A percentile compares a stretch with the other conserved stretches of the same genome.
Conservation (phyloP, 1,140 invertebrate species). For the Hycleus cichorii region DNA sequence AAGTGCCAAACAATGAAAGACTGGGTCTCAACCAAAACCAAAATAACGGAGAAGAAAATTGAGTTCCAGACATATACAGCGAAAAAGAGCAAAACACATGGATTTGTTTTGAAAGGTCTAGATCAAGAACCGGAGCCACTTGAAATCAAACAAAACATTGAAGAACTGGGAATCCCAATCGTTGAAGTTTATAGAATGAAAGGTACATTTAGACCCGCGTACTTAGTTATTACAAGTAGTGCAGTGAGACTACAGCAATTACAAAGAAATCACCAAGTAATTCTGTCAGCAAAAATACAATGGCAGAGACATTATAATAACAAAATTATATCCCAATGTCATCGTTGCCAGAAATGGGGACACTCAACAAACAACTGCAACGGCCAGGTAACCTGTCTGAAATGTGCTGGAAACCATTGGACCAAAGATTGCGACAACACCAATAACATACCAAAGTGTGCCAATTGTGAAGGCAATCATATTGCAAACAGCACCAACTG, state of each 20-base stretch:
- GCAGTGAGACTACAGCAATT: no score
- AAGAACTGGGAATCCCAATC: neutral
- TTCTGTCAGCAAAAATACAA: no score
- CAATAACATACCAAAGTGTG: neutral
- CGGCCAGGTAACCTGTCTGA: slow-evolving; percentile 17
- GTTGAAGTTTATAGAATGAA: slow-evolving; percentile 1
- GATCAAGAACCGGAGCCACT: neutral
- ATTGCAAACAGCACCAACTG: neutral
- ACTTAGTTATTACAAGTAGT: no score
- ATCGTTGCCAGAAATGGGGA: slow-evolving; percentile 28
- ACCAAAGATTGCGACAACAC: neutral
- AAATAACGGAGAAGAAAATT: no score
- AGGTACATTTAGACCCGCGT: neutral
- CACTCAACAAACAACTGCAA: slow-evolving; percentile 24
- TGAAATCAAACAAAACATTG: neutral
- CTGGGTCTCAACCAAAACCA: no score
- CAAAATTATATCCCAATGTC: slow-evolving; percentile 23
- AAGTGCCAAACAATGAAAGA: no score
- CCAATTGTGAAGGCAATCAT: neutral
- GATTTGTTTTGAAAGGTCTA: slow-evolving; percentile 5
- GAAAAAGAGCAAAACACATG: slow-evolving; percentile 9
- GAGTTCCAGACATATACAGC: slow-evolving; percentile 12
- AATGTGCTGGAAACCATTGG: slow-evolving; percentile 24
- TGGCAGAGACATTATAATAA: slow-evolving; percentile 2
- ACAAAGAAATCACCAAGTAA: no score